phyloP scores from a whole-genome alignment of 2,797 vertebrate species.

The Meriones psammophilus region DNA sequence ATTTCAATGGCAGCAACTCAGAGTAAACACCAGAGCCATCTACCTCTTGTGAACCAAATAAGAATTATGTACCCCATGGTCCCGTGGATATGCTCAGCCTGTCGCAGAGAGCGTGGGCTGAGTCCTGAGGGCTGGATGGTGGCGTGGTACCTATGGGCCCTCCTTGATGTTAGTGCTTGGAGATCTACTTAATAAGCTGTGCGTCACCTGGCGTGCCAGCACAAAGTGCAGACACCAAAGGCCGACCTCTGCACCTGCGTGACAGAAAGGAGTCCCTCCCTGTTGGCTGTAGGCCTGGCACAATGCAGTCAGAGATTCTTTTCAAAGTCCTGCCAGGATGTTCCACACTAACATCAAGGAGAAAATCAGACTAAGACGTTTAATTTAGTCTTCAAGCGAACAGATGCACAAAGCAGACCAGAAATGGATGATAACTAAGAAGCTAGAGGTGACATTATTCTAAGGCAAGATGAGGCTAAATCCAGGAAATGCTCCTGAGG shows the following conservation, averaged over 20 bases:
- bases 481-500: neutral
- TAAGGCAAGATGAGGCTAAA: slow-evolving; percentile 26
- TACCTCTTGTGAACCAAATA: neutral
- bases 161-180: no score
- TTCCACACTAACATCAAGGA: neutral
- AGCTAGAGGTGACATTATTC: neutral
- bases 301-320: neutral
- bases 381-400: neutral
- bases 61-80: neutral
- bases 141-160: rapidly evolving
- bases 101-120: neutral
- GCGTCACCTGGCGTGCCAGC: neutral
- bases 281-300: neutral
- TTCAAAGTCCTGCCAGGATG: neutral
- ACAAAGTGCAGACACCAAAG: neutral
- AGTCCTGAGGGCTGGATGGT: neutral
- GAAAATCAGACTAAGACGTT: neutral
- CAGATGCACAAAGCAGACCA: neutral
- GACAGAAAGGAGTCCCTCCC: neutral
- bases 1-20: neutral
- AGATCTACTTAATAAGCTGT: neutral
- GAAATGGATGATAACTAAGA: neutral
- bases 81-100: neutral
- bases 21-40: neutral
- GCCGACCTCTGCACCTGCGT: neutral